phyloP scores from a whole-genome alignment of 2,797 vertebrate species.

The Dromococcyx pavoninus region DNA sequence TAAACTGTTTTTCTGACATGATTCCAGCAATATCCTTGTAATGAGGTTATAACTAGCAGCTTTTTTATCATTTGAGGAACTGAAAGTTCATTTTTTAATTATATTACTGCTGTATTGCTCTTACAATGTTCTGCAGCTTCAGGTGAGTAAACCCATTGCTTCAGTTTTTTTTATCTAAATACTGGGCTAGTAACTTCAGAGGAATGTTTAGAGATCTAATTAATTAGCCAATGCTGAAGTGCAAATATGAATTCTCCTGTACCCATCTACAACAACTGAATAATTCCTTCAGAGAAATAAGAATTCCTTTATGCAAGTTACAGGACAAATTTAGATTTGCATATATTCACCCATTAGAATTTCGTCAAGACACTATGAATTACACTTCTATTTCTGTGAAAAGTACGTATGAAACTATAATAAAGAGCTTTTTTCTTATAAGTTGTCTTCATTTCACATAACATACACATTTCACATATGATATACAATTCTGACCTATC shows the following conservation, averaged over 20 bases:
- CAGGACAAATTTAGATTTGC: conserved; percentile 1
- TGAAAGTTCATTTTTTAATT: neutral
- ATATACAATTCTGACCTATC: neutral
- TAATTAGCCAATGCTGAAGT: neutral
- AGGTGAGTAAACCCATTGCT: neutral
- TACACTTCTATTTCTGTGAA: neutral
- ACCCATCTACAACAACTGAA: neutral
- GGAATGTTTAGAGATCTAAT: neutral
- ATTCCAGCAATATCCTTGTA: neutral
- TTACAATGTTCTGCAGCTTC: neutral
- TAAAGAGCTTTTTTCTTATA: neutral
- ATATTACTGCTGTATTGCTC: neutral
- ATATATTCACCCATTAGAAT: neutral
- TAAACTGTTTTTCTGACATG: neutral
- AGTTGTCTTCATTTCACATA: neutral
- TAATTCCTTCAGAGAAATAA: conserved; percentile 25
- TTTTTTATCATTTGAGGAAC: neutral
- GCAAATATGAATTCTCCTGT: neutral
- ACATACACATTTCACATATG: neutral
- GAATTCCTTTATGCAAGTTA: neutral
- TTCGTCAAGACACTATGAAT: neutral
- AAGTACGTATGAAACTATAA: neutral
- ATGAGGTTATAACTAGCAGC: neutral
- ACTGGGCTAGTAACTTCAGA: neutral
- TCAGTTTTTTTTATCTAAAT: neutral